These are phyloP conservation scores for Lordiphosa stackelbergi DNA, from an alignment of 1,140 invertebrate species.

Conservation along the genomic window DNA sequence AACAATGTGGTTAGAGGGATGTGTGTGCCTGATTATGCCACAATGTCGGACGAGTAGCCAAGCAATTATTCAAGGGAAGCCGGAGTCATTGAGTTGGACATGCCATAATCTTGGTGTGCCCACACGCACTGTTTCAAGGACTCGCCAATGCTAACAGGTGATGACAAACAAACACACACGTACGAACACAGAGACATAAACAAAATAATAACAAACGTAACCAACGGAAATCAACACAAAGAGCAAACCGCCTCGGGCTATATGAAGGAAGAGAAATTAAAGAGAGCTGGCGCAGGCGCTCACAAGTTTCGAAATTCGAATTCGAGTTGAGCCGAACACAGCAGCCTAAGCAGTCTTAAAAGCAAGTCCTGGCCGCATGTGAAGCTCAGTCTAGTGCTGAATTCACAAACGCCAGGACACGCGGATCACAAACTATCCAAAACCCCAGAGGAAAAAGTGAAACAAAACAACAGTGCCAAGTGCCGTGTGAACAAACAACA, in stretches of 20 bases:
- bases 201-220: constrained; percentile 70
- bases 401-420: constrained; percentile 62
- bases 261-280: not conserved
- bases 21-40: constrained; percentile 51
- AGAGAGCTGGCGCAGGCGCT: constrained; percentile 37
- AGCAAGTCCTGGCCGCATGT: constrained; percentile 59
- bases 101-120: constrained; percentile 36
- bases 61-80: constrained; percentile 2
- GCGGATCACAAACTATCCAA: constrained; percentile 11
- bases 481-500: constrained; percentile 36
- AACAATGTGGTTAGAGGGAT: constrained; percentile 2
- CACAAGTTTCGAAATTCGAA: constrained; percentile 40
- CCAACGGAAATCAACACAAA: constrained; percentile 35
- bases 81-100: constrained; percentile 37
- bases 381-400: constrained; percentile 69
- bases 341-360: constrained; percentile 37
- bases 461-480: constrained; percentile 36
- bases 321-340: constrained; percentile 17
- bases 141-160: constrained; percentile 74
- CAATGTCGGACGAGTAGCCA: constrained; percentile 29
- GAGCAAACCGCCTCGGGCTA: constrained; percentile 22
- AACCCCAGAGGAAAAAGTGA: constrained; percentile 12
- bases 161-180: constrained; percentile 45
- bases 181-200: constrained; percentile 43
- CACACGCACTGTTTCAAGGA: constrained; percentile 59